Percentiles rank a stretch among this genome's conserved stretches.
Conservation (phyloP, 2,888 invertebrate species). For the Ctenicera cuprea region DNA sequence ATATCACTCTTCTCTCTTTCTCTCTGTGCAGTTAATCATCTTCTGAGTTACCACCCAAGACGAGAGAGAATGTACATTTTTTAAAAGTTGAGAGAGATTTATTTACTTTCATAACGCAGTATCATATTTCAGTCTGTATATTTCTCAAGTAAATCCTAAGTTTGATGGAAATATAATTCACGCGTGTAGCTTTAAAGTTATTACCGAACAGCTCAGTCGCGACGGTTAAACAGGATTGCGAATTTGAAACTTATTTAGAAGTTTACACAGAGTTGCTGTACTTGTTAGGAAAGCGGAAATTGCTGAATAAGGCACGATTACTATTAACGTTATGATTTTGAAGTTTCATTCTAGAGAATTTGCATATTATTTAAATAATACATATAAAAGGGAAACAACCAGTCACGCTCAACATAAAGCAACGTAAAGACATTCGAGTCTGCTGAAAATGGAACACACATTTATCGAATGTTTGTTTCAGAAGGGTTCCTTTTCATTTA, state of each 20-base stretch:
- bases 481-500: no score
- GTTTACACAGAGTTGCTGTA: slow-evolving; percentile 54
- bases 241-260: slow-evolving; percentile 59
- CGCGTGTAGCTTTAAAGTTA: slow-evolving; percentile 62
- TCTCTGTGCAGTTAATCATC: slow-evolving; percentile 57
- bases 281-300: slow-evolving; percentile 54
- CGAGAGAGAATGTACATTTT: slow-evolving; percentile 51
- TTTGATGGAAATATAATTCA: slow-evolving; percentile 65
- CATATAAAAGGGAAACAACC: slow-evolving; percentile 3
- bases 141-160: slow-evolving; percentile 61
- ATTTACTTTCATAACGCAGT: slow-evolving; percentile 46
- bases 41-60: slow-evolving; percentile 34
- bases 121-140: slow-evolving; percentile 58
- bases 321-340: slow-evolving; percentile 48
- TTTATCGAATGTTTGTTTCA: background rate
- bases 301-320: slow-evolving; percentile 54
- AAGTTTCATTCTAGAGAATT: slow-evolving; percentile 44
- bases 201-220: slow-evolving; percentile 57
- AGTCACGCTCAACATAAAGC: background rate
- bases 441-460: background rate
- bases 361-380: slow-evolving; percentile 50
- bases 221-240: slow-evolving; percentile 59
- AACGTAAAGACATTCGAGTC: background rate
- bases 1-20: slow-evolving; percentile 58
- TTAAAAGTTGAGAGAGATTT: slow-evolving; percentile 54